A percentile compares a stretch with the other conserved stretches of the same genome.
phyloP scores from a whole-genome alignment of 1,140 invertebrate species.

The Magallana ariakensis region DNA sequence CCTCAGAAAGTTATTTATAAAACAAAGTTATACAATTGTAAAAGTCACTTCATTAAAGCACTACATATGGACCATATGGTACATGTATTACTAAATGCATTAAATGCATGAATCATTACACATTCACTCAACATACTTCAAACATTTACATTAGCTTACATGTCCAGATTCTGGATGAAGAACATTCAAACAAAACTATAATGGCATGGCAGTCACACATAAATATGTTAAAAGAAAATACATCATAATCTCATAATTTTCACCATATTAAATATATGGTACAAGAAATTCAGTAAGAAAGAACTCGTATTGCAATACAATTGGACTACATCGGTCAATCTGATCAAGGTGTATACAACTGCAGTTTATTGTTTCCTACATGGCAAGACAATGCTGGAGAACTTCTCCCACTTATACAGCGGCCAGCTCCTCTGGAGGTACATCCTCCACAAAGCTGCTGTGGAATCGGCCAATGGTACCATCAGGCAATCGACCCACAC shows the following conservation, averaged over 20 bases:
- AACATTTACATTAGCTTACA: background rate
- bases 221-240: background rate
- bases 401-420: background rate
- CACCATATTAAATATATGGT: background rate
- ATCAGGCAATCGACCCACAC: conserved; percentile 57
- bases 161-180: background rate
- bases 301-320: too few relatives aligned
- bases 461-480: conserved; percentile 53
- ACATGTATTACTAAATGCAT: background rate
- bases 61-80: background rate
- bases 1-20: background rate
- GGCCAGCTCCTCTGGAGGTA: background rate
- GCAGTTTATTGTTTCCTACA: too few relatives aligned
- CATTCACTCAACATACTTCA: background rate
- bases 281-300: background rate
- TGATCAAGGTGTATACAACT: too few relatives aligned
- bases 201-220: background rate
- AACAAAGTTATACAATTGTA: background rate
- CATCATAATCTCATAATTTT: background rate
- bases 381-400: background rate
- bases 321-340: too few relatives aligned
- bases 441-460: conserved; percentile 43
- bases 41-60: conserved; percentile 19
- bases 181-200: background rate
- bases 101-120: background rate